Evolutionary conservation across 2,888 invertebrate genomes (phyloP).

Genomic region (Encarsia formosa): DNA sequence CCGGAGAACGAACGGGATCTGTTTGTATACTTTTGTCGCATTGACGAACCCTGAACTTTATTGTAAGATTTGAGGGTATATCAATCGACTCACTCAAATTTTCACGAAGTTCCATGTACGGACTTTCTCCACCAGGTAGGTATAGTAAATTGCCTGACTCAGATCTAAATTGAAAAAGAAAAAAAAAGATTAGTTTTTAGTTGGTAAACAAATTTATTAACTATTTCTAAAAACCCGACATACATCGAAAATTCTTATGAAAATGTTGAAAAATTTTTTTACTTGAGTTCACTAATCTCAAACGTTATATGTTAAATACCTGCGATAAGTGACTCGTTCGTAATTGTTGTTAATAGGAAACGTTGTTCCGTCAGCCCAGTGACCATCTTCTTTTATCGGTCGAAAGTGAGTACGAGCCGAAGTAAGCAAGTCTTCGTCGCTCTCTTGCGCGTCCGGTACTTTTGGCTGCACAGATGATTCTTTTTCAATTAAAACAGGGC

Average conservation of each 20-base stretch:
- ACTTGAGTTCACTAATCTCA: too few relatives aligned
- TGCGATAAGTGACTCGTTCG: slow-evolving; percentile 61
- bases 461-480: slow-evolving; percentile 31
- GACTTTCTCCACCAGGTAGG: slow-evolving; percentile 47
- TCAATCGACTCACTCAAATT: slow-evolving; percentile 54
- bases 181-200: not conserved
- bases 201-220: too few relatives aligned
- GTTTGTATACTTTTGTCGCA: slow-evolving; percentile 54
- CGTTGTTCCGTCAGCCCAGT: slow-evolving; percentile 67
- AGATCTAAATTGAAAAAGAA: slow-evolving; percentile 44
- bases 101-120: slow-evolving; percentile 54
- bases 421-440: slow-evolving; percentile 69
- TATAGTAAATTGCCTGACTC: slow-evolving; percentile 50
- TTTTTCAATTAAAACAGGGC: slow-evolving; percentile 34
- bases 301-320: slow-evolving; percentile 5
- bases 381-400: slow-evolving; percentile 65
- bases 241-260: too few relatives aligned
- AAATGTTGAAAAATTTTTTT: too few relatives aligned
- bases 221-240: too few relatives aligned
- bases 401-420: slow-evolving; percentile 79
- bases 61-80: slow-evolving; percentile 53
- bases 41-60: slow-evolving; percentile 66
- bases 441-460: slow-evolving; percentile 30
- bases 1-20: slow-evolving; percentile 46
- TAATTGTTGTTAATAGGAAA: slow-evolving; percentile 63